Conservation (phyloP, 2,113 vertebrate species). For the Semicossyphus pulcher region DNA sequence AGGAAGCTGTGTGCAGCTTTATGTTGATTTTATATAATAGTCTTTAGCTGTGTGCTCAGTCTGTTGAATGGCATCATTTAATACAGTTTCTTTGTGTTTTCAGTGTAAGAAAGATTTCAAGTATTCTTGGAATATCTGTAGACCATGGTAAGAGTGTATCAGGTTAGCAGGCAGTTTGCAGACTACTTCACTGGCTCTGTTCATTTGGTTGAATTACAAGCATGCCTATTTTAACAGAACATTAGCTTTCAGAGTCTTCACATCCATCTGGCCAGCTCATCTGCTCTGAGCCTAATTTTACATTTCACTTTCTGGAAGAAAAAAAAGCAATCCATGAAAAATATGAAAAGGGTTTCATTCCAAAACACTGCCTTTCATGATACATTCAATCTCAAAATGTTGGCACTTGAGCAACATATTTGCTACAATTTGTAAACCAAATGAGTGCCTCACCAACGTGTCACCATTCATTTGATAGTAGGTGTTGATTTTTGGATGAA, state of each 20-base stretch:
- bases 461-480: slow-evolving; percentile 2
- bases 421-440: background rate
- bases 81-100: slow-evolving; percentile 97
- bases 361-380: slow-evolving; percentile 15
- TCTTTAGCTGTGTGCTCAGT: slow-evolving; percentile 36
- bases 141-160: slow-evolving; percentile 95
- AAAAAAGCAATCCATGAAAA: slow-evolving; percentile 7
- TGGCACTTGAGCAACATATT: background rate
- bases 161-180: slow-evolving; percentile 82
- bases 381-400: too few relatives aligned
- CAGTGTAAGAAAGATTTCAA: slow-evolving; percentile 99
- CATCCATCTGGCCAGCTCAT: slow-evolving; percentile 54
- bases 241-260: slow-evolving; percentile 39
- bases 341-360: slow-evolving; percentile 59
- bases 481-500: slow-evolving; percentile 49
- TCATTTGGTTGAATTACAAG: slow-evolving; percentile 57
- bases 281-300: slow-evolving; percentile 41
- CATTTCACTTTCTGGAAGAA: slow-evolving; percentile 31
- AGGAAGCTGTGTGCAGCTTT: background rate
- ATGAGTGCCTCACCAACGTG: too few relatives aligned
- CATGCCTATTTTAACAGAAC: slow-evolving; percentile 65
- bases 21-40: background rate
- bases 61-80: slow-evolving; percentile 72
- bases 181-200: slow-evolving; percentile 51
- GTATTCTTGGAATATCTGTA: slow-evolving; percentile 99